phyloP scores from a whole-genome alignment of 2,797 vertebrate species.

The Bucorvus abyssinicus region DNA sequence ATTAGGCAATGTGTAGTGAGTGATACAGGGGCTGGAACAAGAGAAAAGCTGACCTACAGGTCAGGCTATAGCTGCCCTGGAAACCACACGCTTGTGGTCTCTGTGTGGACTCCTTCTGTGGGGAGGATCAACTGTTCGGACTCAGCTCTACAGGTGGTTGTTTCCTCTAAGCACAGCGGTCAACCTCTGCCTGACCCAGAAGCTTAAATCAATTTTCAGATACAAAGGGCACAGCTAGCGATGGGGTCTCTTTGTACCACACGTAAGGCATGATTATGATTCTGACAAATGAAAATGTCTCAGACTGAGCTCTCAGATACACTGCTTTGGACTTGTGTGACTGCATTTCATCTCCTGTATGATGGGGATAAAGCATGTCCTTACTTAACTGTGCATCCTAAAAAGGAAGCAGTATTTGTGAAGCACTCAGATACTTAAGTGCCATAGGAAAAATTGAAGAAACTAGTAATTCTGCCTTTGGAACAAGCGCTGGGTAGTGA shows the following conservation, averaged over 20 bases:
- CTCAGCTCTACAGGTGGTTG: fast-evolving
- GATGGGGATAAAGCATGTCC: neutral
- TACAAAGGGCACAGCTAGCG: neutral
- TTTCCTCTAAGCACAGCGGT: fast-evolving
- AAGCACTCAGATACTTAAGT: neutral
- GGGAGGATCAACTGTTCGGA: fast-evolving
- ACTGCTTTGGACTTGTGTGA: neutral
- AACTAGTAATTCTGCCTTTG: neutral
- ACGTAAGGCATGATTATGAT: neutral
- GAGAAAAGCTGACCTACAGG: neutral
- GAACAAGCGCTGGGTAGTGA: neutral
- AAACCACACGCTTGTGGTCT: fast-evolving
- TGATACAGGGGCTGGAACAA: neutral
- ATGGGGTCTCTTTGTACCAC: neutral
- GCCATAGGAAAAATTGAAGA: neutral
- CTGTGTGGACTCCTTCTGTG: neutral
- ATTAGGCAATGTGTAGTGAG: fast-evolving
- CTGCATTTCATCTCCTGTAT: neutral
- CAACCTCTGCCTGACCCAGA: neutral
- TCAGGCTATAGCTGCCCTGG: neutral
- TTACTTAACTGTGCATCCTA: neutral
- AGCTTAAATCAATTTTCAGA: neutral
- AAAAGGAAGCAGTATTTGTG: neutral
- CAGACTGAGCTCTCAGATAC: neutral
- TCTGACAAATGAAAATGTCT: neutral